Conservation (phyloP, 2,797 vertebrate species). For the Clarias platycephalus region DNA sequence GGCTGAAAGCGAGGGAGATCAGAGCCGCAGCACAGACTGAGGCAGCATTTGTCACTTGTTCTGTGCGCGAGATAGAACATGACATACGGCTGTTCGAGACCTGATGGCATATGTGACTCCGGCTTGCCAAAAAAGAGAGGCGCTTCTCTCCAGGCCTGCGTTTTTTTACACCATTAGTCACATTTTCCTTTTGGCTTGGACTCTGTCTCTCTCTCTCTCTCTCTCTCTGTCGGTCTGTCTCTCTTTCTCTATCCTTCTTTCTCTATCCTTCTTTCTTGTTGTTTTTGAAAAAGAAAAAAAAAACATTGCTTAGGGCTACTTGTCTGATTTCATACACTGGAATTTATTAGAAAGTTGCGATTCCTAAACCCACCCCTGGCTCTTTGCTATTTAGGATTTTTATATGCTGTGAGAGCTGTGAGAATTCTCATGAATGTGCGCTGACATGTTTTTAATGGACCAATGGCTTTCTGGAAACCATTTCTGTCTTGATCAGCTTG, state of each 20-base stretch:
- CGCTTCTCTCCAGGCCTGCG: constrained; percentile 43
- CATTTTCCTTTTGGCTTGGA: constrained; percentile 54
- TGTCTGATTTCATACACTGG: background rate
- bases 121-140: constrained; percentile 55
- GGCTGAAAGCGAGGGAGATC: constrained; percentile 20
- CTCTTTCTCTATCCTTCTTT: background rate
- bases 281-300: background rate
- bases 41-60: constrained; percentile 59
- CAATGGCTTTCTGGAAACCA: background rate
- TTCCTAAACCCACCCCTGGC: background rate
- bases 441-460: background rate
- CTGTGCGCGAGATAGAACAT: constrained; percentile 51
- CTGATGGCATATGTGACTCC: constrained; percentile 54
- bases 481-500: background rate
- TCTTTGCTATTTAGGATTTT: background rate
- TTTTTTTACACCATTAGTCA: constrained; percentile 57
- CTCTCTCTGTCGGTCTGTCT: constrained; percentile 14
- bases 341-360: constrained; percentile 6
- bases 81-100: constrained; percentile 55
- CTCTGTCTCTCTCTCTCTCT: constrained; percentile 19
- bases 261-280: background rate
- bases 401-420: background rate
- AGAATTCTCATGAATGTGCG: background rate
- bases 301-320: background rate
- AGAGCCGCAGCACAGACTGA: constrained; percentile 54